These are phyloP conservation scores for Medauroidea extradentata DNA, from an alignment of 1,140 invertebrate species.

Conservation along the genomic window DNA sequence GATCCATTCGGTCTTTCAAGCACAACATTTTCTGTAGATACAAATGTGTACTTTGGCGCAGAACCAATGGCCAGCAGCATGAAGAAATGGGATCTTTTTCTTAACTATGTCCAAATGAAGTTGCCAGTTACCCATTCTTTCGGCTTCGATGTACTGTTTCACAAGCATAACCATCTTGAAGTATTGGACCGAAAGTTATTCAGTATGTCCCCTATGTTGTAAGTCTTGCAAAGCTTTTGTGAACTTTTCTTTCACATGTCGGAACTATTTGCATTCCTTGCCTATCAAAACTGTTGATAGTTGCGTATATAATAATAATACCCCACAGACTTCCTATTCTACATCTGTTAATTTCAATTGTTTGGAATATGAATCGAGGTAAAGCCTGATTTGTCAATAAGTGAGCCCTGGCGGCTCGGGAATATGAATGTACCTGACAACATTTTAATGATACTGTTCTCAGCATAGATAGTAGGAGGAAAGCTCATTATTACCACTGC, in stretches of 20 bases:
- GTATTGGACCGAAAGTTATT: conserved; percentile 39
- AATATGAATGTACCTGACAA: conserved; percentile 40
- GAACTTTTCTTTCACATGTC: not conserved
- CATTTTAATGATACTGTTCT: conserved; percentile 35
- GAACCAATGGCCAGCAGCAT: conserved; percentile 40
- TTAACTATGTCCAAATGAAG: conserved; percentile 36
- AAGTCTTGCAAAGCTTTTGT: not conserved
- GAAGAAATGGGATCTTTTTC: conserved; percentile 45
- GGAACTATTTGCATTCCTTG: not conserved
- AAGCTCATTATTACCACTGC: conserved; percentile 37
- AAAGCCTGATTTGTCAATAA: conserved; percentile 33
- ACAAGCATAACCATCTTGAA: conserved; percentile 36
- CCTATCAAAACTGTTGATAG: not conserved
- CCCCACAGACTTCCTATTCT: not conserved
- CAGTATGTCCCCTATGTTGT: not conserved
- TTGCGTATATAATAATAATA: not conserved
- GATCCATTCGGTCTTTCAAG: conserved; percentile 31
- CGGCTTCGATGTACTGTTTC: conserved; percentile 36
- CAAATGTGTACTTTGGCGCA: conserved; percentile 43
- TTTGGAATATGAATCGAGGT: conserved; percentile 25
- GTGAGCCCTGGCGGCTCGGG: conserved; percentile 42
- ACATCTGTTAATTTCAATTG: not conserved
- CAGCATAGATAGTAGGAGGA: conserved; percentile 31
- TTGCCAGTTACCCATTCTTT: conserved; percentile 40
- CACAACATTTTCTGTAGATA: conserved; percentile 46